A percentile compares a stretch with the other conserved stretches of the same genome.
Evolutionary conservation across 2,888 invertebrate species (phyloP).

Genomic region (Anaspis maculata): DNA sequence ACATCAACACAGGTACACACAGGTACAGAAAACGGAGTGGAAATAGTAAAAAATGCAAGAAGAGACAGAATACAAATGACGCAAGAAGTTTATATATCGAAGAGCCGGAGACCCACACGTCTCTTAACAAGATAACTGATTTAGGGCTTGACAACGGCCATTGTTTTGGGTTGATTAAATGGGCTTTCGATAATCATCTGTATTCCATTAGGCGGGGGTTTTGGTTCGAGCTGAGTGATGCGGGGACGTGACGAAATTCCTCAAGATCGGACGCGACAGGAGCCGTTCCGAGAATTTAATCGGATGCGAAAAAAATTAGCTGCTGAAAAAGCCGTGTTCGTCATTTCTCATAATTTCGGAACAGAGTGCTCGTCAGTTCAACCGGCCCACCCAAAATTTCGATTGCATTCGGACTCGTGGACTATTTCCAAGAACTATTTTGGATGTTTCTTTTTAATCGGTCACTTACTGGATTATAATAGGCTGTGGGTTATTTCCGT

Average conservation of each 20-base stretch:
- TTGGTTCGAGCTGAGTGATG: slow-evolving; percentile 6
- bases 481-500: no score
- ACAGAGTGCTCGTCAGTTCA: no score
- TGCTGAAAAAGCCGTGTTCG: no score
- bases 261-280: slow-evolving; percentile 8
- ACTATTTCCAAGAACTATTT: no score
- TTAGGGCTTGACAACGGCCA: slow-evolving; percentile 25
- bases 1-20: no score
- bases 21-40: slow-evolving; percentile 14
- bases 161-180: slow-evolving; percentile 27
- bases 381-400: no score
- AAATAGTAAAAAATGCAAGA: background rate
- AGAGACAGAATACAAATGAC: slow-evolving; percentile 29
- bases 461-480: no score
- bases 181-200: slow-evolving; percentile 19
- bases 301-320: no score
- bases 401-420: no score
- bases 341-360: no score
- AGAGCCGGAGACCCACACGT: slow-evolving; percentile 17
- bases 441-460: no score
- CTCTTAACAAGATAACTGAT: slow-evolving; percentile 29
- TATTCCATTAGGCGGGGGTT: slow-evolving; percentile 17
- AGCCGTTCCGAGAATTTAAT: no score
- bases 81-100: slow-evolving; percentile 16
- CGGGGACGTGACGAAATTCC: slow-evolving; percentile 9